Conservation (phyloP, 1,140 invertebrate species). For the Drosophila tani region DNA sequence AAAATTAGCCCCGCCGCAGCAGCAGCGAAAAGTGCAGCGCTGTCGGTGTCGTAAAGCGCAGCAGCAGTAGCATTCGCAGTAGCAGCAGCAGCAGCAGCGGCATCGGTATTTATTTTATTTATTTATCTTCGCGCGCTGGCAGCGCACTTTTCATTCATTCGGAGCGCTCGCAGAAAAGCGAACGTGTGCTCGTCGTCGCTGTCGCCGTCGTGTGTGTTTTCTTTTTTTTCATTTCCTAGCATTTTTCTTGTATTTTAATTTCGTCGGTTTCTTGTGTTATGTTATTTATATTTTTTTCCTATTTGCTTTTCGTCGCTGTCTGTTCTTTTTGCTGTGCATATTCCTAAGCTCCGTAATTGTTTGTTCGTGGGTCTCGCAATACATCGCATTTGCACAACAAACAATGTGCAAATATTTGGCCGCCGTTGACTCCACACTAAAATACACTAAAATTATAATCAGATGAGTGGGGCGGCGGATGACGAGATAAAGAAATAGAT, state of each 20-base stretch:
- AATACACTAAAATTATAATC: constrained; percentile 39
- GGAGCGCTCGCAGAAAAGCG: constrained; percentile 34
- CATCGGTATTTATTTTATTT: constrained; percentile 40
- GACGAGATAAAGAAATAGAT: constrained; percentile 58
- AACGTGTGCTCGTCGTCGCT: constrained; percentile 24
- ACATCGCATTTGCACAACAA: constrained; percentile 50
- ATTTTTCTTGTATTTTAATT: constrained; percentile 24
- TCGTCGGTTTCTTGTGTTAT: constrained; percentile 16
- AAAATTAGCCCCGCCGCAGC: constrained; percentile 16
- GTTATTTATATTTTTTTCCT: constrained; percentile 16
- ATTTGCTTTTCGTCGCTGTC: background rate
- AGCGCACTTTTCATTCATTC: constrained; percentile 46
- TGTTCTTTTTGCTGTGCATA: constrained; percentile 8
- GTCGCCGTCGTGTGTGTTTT: constrained; percentile 19
- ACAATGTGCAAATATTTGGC: constrained; percentile 54
- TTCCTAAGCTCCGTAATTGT: constrained; percentile 43
- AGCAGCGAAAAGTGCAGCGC: constrained; percentile 25
- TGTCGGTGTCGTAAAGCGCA: background rate
- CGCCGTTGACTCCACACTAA: constrained; percentile 42
- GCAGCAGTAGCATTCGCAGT: background rate
- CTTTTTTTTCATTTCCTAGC: constrained; percentile 3
- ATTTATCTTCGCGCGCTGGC: constrained; percentile 38
- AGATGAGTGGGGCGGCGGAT: constrained; percentile 17
- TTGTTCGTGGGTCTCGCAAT: constrained; percentile 25
- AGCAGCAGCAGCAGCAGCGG: constrained; percentile 13